Base-by-base conservation (phyloP, 2,888 invertebrate genomes). In the Cremastinae sp. region DNA sequence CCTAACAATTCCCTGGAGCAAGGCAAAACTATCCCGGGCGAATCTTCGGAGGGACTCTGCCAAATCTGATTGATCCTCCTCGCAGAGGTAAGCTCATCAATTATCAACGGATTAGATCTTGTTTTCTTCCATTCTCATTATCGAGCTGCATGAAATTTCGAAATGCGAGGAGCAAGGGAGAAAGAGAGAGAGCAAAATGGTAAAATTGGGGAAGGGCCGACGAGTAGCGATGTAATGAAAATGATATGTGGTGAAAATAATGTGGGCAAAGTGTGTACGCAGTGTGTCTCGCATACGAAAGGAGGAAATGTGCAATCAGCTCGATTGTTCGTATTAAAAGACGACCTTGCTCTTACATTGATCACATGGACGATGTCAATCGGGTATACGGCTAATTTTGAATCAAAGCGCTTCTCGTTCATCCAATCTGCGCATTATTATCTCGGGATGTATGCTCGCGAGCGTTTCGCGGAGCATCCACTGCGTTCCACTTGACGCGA, bases 341-440 rank as follows among this genome's bases (percentile, higher is more conserved):
- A 70, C 49, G 73, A 77, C 76, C 76, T 77, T 77, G 76, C 69
- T 74, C 69, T 77, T 65, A 70, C 76, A 74, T 74, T 77, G 69
- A 74, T 77, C 61, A 59, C 41, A 64, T 5, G 41, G n/a, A 41
- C 64, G 59, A 65, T 56, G 65, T 37, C 68, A 53, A 73, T 73
- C 73, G 55, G 64, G 28, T 28, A 28, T 70, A 70, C 35, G 49
- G 69, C 73, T 73, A 51, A 74, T 77, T 77, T 73, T 65, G 69
- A 70, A 77, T 77, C 68, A 53, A 65, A 73, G 61, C 64, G 61
- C 51, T 18, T 9, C 68, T 70, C 59, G 47, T 49, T 55, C 9
- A 45, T 68, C 43, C 61, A 61, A 74, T 66, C 55, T 55, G 47
- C 45, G 64, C 41, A 8, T 41, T 61, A 39, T 12, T 66, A 20